A percentile compares a stretch with the other conserved stretches of the same genome.
Conservation (phyloP, 2,888 invertebrate species). For the Drosophila sordidula region DNA sequence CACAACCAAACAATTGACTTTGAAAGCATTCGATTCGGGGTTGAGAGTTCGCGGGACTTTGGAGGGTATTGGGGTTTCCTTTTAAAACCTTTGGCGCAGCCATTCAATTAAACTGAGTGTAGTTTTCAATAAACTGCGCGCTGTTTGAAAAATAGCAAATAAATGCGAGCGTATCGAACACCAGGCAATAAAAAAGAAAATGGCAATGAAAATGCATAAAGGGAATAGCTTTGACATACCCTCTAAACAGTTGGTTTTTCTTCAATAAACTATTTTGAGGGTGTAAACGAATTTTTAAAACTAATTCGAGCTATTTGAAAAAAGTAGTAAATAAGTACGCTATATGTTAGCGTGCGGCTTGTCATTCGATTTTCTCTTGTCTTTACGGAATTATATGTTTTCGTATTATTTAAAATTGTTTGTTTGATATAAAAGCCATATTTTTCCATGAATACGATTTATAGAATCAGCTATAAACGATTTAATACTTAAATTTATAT, state of each 20-base stretch:
- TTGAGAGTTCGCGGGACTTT: background rate
- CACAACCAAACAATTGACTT: conserved; percentile 65
- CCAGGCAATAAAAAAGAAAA: conserved; percentile 44
- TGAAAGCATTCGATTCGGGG: conserved; percentile 49
- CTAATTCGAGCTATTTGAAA: too few relatives aligned
- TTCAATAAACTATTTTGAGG: background rate
- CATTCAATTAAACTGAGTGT: conserved; percentile 78
- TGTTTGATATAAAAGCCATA: too few relatives aligned
- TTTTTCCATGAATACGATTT: too few relatives aligned
- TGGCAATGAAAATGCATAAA: too few relatives aligned
- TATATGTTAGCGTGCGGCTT: too few relatives aligned
- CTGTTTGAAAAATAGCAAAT: conserved; percentile 70
- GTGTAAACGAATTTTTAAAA: background rate
- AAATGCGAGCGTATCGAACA: conserved; percentile 58
- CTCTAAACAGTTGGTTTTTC: background rate
- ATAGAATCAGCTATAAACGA: too few relatives aligned
- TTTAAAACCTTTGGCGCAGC: conserved; percentile 59
- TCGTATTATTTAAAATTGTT: too few relatives aligned
- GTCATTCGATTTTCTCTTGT: too few relatives aligned
- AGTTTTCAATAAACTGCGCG: conserved; percentile 76
- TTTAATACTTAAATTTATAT: too few relatives aligned
- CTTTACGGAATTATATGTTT: too few relatives aligned
- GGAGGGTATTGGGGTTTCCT: conserved; percentile 7
- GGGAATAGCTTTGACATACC: background rate
- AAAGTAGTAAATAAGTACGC: too few relatives aligned